These are phyloP conservation scores for Bradynema listronoti DNA, from an alignment of 1,140 invertebrate genomes.

Conservation along the genomic window DNA sequence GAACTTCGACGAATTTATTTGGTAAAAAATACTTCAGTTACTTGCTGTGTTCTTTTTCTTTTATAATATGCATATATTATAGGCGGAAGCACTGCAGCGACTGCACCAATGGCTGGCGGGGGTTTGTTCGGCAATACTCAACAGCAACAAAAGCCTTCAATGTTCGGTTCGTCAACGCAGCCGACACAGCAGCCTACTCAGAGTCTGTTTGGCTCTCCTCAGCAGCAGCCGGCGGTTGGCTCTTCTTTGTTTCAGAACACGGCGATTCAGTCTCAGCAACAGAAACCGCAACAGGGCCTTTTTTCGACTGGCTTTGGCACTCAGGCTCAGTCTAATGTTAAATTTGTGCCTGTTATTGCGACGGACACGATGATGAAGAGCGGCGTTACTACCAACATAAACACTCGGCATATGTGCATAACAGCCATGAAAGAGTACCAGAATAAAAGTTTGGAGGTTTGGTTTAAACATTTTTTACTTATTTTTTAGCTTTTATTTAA, in stretches of 20 bases:
- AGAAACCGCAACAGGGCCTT: too few species aligned
- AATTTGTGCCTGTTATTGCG: slow-evolving; percentile 26
- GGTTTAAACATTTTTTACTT: background rate
- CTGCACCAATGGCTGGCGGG: background rate
- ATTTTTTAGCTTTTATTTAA: background rate
- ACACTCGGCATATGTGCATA: slow-evolving; percentile 33
- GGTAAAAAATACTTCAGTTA: too few species aligned
- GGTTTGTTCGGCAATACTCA: slow-evolving; percentile 6
- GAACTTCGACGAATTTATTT: background rate
- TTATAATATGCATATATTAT: too few species aligned
- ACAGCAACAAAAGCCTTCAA: background rate
- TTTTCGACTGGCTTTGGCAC: too few species aligned
- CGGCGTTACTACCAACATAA: slow-evolving; percentile 14
- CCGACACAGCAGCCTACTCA: background rate
- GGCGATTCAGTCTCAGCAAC: too few species aligned
- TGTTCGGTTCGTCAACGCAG: slow-evolving; percentile 13
- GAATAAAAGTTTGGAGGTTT: slow-evolving; percentile 32
- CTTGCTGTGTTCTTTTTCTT: too few species aligned
- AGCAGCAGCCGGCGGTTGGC: background rate
- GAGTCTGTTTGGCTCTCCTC: slow-evolving; percentile 3
- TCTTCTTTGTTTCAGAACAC: too few species aligned
- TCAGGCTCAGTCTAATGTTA: too few species aligned
- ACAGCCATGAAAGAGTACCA: slow-evolving; percentile 36
- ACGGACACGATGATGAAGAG: slow-evolving; percentile 31
- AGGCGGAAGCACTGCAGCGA: too few species aligned